phyloP scores from a whole-genome alignment of 2,888 invertebrate species.

The Gari tellinella region DNA sequence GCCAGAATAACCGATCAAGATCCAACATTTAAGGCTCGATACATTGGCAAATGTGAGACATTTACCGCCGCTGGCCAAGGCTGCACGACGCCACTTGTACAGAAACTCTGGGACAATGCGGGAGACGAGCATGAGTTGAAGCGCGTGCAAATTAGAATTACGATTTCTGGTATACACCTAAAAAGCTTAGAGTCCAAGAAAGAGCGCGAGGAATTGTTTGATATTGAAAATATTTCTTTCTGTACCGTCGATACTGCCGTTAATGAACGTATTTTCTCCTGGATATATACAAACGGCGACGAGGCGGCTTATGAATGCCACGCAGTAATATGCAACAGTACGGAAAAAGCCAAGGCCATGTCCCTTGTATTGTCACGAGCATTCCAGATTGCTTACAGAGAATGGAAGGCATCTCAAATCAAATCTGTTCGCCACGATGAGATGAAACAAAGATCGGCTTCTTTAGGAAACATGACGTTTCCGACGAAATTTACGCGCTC shows the following conservation, averaged over 20 bases:
- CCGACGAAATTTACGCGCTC: not conserved
- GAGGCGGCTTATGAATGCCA: slow-evolving; percentile 65
- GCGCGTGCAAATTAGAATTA: slow-evolving; percentile 67
- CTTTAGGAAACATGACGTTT: slow-evolving; percentile 22
- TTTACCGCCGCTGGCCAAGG: slow-evolving; percentile 74
- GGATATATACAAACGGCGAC: slow-evolving; percentile 70
- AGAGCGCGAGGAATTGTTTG: slow-evolving; percentile 56
- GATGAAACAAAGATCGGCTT: slow-evolving; percentile 39
- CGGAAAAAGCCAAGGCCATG: slow-evolving; percentile 75
- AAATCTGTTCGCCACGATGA: slow-evolving; percentile 40
- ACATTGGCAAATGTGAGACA: slow-evolving; percentile 75
- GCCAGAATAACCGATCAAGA: slow-evolving; percentile 76
- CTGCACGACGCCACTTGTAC: slow-evolving; percentile 73
- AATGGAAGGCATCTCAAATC: slow-evolving; percentile 72
- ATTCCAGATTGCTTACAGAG: slow-evolving; percentile 80
- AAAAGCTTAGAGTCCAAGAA: slow-evolving; percentile 67
- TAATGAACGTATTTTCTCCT: slow-evolving; percentile 77
- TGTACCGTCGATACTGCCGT: slow-evolving; percentile 74
- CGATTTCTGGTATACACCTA: slow-evolving; percentile 65
- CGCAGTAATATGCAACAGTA: slow-evolving; percentile 75
- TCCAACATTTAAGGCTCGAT: slow-evolving; percentile 75
- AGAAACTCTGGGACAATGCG: slow-evolving; percentile 79
- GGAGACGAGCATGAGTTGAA: slow-evolving; percentile 69
- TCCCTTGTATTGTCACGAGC: slow-evolving; percentile 74
- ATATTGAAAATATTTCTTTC: slow-evolving; percentile 78